A percentile compares a stretch with the other conserved stretches of the same genome.
Conservation (phyloP, 2,113 vertebrate genomes). For the Myiozetetes cayanensis region DNA sequence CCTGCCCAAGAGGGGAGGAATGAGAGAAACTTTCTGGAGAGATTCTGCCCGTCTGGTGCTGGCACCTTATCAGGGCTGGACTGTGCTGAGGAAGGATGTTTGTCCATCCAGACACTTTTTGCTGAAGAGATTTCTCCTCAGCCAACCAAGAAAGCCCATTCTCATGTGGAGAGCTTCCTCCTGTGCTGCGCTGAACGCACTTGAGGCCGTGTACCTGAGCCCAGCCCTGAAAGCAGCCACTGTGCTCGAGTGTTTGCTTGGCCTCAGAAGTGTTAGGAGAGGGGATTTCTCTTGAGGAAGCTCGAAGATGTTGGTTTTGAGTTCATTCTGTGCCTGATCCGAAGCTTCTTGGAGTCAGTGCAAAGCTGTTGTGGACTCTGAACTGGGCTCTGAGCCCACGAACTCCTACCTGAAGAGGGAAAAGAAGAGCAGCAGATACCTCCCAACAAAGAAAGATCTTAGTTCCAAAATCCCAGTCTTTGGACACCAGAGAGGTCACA, state of each 20-base stretch:
- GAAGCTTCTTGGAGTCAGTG: not conserved
- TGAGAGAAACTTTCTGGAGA: not conserved
- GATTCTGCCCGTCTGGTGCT: not conserved
- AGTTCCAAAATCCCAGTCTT: not conserved
- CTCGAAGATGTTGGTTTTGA: not conserved
- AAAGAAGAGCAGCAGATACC: not conserved
- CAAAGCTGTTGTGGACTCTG: not conserved
- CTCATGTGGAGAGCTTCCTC: slow-evolving; percentile 59
- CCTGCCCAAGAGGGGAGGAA: not conserved
- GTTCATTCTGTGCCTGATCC: not conserved
- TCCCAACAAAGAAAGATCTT: not conserved
- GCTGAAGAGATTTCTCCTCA: slow-evolving; percentile 40
- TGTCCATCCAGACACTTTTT: slow-evolving; percentile 35
- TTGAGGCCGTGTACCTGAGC: slow-evolving; percentile 13
- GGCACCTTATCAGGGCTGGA: slow-evolving; percentile 29
- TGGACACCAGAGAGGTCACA: not conserved
- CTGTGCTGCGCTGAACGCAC: not conserved
- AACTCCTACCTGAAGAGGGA: not conserved
- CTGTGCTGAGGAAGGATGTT: slow-evolving; percentile 24
- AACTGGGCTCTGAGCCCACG: not conserved
- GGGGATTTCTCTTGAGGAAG: slow-evolving; percentile 49
- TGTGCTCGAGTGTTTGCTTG: slow-evolving; percentile 60
- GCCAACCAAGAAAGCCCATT: not conserved
- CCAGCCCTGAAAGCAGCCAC: slow-evolving; percentile 39
- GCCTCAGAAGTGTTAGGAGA: slow-evolving; percentile 38